Conservation (phyloP, 30 jellyfish, hydroid and myxozoan genomes). For the Aurelia sp. region DNA sequence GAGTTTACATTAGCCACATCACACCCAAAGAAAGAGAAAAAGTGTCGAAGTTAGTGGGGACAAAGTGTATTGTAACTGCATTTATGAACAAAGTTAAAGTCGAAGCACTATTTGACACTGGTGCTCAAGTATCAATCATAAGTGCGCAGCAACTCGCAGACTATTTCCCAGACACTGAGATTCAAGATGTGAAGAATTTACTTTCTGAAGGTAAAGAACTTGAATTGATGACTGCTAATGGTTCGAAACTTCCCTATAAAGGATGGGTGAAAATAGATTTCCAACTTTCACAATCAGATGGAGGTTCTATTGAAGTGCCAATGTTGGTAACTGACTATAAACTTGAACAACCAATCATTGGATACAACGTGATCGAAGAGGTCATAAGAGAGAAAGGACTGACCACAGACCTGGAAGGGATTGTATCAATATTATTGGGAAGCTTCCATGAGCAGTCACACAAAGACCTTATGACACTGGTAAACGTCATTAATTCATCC, state of each 20-base stretch:
- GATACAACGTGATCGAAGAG: not conserved
- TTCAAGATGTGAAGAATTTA: slow-evolving; percentile 1
- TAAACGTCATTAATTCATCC: not conserved
- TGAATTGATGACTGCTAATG: not conserved
- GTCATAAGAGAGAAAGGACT: not conserved
- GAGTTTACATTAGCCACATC: slow-evolving; percentile 15
- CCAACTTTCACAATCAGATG: slow-evolving; percentile 1
- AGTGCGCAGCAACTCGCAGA: slow-evolving; percentile 9
- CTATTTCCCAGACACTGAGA: slow-evolving; percentile 1
- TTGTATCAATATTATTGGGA: not conserved
- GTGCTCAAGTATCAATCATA: slow-evolving; percentile 55
- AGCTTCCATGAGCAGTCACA: not conserved
- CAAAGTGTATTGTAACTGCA: not conserved
- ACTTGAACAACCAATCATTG: not conserved
- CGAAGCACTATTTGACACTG: slow-evolving; percentile 35
- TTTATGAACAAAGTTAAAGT: not conserved
- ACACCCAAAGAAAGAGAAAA: slow-evolving; percentile 27
- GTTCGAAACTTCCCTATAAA: slow-evolving; percentile 10
- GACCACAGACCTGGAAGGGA: too few relatives aligned
- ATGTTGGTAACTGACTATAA: not conserved
- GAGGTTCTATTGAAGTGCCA: slow-evolving; percentile 1
- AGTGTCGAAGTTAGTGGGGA: not conserved
- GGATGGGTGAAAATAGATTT: slow-evolving; percentile 11
- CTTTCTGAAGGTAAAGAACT: not conserved
- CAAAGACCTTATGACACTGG: not conserved